These are phyloP conservation scores for Ibidorhyncha struthersii DNA, from an alignment of 2,113 vertebrate genomes.

Conservation along the genomic window DNA sequence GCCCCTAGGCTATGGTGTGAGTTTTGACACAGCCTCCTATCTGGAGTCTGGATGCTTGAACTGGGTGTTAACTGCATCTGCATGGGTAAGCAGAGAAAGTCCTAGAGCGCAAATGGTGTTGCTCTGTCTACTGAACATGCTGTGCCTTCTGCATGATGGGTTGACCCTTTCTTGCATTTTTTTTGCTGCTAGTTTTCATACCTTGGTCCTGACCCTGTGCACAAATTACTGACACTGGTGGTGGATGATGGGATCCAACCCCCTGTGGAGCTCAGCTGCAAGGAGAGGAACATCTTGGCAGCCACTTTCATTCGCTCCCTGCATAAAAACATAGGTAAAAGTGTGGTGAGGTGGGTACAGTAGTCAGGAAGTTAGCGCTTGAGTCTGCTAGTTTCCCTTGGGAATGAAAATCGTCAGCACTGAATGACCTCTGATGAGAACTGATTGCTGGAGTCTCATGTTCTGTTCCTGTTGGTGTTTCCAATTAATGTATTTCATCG, in stretches of 20 bases:
- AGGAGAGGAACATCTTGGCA: conserved; percentile 97
- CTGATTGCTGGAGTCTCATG: background rate
- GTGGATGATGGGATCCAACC: conserved; percentile 98
- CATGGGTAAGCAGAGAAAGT: background rate
- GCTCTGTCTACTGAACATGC: background rate
- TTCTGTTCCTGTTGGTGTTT: background rate
- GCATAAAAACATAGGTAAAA: conserved; percentile 96
- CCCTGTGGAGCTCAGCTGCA: conserved; percentile 97
- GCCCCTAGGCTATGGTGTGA: background rate
- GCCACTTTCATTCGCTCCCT: conserved; percentile 98
- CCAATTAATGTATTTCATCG: background rate
- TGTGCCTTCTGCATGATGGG: conserved; percentile 38
- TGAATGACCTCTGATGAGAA: conserved; percentile 4
- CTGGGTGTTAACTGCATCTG: background rate
- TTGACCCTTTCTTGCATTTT: conserved; percentile 60
- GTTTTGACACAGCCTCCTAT: background rate
- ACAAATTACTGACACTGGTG: conserved; percentile 93
- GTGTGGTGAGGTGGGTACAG: background rate
- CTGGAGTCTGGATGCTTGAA: background rate
- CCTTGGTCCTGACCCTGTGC: conserved; percentile 92
- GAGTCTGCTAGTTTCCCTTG: background rate
- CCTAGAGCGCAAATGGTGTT: background rate
- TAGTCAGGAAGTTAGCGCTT: conserved; percentile 8
- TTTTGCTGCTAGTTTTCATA: conserved; percentile 88
- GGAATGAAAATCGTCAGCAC: background rate